These are phyloP conservation scores for Chaenogobius annularis DNA, from an alignment of 2,113 vertebrate species.

Conservation along the genomic window DNA sequence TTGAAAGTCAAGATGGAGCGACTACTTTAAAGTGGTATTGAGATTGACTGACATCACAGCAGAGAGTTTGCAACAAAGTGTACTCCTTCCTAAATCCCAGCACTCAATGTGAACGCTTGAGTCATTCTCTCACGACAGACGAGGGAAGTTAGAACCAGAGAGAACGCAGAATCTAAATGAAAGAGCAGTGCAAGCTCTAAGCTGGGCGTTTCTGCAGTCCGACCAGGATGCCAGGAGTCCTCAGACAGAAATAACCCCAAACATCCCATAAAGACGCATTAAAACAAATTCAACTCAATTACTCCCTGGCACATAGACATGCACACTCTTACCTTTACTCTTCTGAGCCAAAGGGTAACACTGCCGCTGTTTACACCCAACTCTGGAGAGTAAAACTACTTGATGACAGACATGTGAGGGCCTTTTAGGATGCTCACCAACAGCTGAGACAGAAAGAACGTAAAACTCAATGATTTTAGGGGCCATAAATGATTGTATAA, in stretches of 20 bases:
- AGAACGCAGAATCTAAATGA: constrained; percentile 19
- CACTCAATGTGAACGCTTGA: constrained; percentile 6
- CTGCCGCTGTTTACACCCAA: constrained; percentile 15
- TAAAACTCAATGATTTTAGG: constrained; percentile 42
- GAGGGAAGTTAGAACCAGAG: constrained; percentile 31
- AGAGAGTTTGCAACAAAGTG: constrained; percentile 38
- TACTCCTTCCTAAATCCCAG: constrained; percentile 41
- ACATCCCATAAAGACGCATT: constrained; percentile 71
- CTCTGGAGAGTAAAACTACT: constrained; percentile 15
- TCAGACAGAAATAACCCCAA: constrained; percentile 71
- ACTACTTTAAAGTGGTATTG: constrained; percentile 64
- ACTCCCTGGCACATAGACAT: constrained; percentile 36
- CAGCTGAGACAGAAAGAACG: constrained; percentile 22
- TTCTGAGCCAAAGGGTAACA: constrained; percentile 11
- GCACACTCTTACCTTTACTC: constrained; percentile 41
- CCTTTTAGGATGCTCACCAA: no score
- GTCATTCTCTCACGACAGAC: constrained; percentile 21
- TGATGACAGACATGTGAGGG: no score
- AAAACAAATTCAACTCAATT: constrained; percentile 71
- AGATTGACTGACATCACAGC: constrained; percentile 48
- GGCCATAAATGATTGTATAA: constrained; percentile 28
- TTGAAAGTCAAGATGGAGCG: constrained; percentile 47
- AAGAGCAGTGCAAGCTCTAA: constrained; percentile 25
- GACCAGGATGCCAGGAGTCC: constrained; percentile 64
- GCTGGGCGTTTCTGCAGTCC: constrained; percentile 47